Evolutionary conservation across 2,888 invertebrate genomes (phyloP).

Genomic region (Phorcus lineatus): DNA sequence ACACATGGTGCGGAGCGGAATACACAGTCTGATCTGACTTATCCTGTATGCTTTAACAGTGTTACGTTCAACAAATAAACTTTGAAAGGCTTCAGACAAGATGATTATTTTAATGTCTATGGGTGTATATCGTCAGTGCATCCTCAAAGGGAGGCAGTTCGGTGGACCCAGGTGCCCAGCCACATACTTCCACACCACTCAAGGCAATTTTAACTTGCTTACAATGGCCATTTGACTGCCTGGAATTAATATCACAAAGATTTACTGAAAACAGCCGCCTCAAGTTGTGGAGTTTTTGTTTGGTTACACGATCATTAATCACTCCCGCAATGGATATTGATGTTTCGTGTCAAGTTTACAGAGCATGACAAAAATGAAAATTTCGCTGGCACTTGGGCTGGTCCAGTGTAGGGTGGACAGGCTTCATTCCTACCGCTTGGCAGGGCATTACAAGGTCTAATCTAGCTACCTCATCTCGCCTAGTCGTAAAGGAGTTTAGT

Average conservation of each 20-base stretch:
- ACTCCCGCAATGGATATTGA: slow-evolving; percentile 69
- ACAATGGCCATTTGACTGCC: slow-evolving; percentile 26
- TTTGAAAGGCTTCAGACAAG: background rate
- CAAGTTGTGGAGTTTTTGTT: slow-evolving; percentile 40
- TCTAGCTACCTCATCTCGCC: background rate
- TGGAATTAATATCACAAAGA: slow-evolving; percentile 29
- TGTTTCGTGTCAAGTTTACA: slow-evolving; percentile 70
- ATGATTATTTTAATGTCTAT: slow-evolving; percentile 17
- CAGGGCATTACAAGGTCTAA: background rate
- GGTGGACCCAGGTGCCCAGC: background rate
- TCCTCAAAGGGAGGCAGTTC: background rate
- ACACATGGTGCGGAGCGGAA: too few relatives aligned
- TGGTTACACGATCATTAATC: slow-evolving; percentile 63
- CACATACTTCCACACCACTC: background rate
- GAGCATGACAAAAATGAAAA: slow-evolving; percentile 72
- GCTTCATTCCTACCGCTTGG: slow-evolving; percentile 2
- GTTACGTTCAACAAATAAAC: slow-evolving; percentile 5
- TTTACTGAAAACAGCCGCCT: slow-evolving; percentile 38
- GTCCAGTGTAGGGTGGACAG: slow-evolving; percentile 39
- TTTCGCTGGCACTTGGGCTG: slow-evolving; percentile 67
- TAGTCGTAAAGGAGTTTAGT: background rate
- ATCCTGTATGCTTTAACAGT: slow-evolving; percentile 7
- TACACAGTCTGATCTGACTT: too few relatives aligned
- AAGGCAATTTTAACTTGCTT: slow-evolving; percentile 17
- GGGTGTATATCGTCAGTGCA: background rate